A percentile compares a stretch with the other conserved stretches of the same genome.
Evolutionary conservation across 2,113 vertebrate species (phyloP).

Genomic region (Meleagris gallopavo): DNA sequence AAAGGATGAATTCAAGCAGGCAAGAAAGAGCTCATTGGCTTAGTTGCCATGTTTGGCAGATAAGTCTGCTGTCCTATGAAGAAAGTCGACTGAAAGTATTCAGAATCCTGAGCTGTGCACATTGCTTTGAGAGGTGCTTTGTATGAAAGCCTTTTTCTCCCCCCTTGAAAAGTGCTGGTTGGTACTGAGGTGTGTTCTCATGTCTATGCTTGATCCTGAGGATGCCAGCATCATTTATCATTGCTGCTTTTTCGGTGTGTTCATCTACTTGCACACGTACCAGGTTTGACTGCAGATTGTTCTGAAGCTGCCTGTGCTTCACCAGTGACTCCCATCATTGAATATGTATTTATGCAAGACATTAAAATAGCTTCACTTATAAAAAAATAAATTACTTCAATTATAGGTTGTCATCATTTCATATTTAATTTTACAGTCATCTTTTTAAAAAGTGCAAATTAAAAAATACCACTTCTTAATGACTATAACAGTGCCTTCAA

Average conservation of each 20-base stretch:
- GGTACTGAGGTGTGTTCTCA: not conserved
- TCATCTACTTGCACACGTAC: not conserved
- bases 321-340: not conserved
- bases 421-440: not conserved
- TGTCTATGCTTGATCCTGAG: not conserved
- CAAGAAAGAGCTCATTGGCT: not conserved
- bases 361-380: not conserved
- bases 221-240: not conserved
- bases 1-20: not conserved
- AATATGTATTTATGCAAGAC: slow-evolving; percentile 9
- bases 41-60: not conserved
- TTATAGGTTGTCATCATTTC: not conserved
- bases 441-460: not conserved
- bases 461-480: slow-evolving; percentile 15
- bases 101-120: not conserved
- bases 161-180: not conserved
- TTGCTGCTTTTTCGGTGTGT: not conserved
- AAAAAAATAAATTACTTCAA: not conserved
- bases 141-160: not conserved
- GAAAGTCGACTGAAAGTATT: not conserved
- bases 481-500: not conserved
- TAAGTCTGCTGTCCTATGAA: not conserved
- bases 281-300: not conserved
- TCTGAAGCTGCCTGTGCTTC: not conserved
- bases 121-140: not conserved